These are phyloP conservation scores for Orthosia cruda DNA, from an alignment of 2,888 invertebrate genomes.

Conservation along the genomic window DNA sequence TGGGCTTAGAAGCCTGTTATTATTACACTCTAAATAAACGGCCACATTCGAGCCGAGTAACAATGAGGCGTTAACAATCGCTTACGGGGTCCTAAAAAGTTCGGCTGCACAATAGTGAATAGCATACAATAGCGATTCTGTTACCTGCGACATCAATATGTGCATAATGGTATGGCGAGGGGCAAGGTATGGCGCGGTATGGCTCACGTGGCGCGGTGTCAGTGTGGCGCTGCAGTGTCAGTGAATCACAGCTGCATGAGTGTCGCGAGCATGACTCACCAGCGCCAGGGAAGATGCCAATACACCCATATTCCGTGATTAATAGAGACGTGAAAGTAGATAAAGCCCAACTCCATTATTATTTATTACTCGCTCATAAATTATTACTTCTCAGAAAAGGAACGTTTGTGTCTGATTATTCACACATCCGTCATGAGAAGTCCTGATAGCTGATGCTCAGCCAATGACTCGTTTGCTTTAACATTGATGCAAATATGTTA, in stretches of 20 bases:
- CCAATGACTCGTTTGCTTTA: conserved; percentile 58
- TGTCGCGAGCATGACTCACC: conserved; percentile 73
- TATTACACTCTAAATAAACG: conserved; percentile 84
- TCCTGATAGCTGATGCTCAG: conserved; percentile 62
- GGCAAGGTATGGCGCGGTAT: conserved; percentile 46
- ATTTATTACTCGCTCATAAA: conserved; percentile 76
- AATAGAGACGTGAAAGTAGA: conserved; percentile 80
- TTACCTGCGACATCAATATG: conserved; percentile 90
- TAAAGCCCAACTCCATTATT: conserved; percentile 74
- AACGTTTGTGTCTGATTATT: conserved; percentile 68
- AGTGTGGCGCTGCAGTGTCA: conserved; percentile 74
- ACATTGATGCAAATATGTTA: conserved; percentile 75
- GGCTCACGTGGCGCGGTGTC: neutral
- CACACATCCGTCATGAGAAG: conserved; percentile 60
- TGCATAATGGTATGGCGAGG: conserved; percentile 86
- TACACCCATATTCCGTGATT: conserved; percentile 83
- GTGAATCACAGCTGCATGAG: conserved; percentile 78
- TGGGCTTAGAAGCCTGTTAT: conserved; percentile 80
- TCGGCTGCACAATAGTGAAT: conserved; percentile 88
- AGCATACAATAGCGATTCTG: conserved; percentile 89
- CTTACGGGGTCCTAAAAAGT: conserved; percentile 87
- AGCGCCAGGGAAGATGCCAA: conserved; percentile 71
- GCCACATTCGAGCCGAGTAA: conserved; percentile 79
- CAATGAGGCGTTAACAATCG: conserved; percentile 89
- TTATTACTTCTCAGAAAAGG: conserved; percentile 71